Evolutionary conservation across 2,113 vertebrate species (phyloP).

Genomic region (Crotalus viridis): DNA sequence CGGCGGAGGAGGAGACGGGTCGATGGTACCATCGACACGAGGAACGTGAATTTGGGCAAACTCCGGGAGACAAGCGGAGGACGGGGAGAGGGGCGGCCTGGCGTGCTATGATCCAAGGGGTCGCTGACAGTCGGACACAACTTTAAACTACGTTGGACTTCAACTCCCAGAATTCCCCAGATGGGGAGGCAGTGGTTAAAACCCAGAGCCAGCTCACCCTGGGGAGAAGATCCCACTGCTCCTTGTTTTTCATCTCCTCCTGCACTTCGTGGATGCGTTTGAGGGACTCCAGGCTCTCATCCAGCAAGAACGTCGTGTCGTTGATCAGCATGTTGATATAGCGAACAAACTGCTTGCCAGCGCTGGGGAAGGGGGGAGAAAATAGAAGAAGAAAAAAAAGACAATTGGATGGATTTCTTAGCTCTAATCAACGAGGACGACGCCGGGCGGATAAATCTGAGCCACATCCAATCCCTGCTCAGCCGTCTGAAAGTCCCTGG

Average conservation of each 20-base stretch:
- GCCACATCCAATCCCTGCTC: not conserved
- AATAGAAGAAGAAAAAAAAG: fast-evolving
- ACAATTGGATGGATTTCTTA: slow-evolving; percentile 16
- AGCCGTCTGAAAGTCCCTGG: too few relatives aligned
- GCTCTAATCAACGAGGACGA: not conserved
- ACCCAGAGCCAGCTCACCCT: slow-evolving; percentile 76
- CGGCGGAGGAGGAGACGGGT: too few relatives aligned
- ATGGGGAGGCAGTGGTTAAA: too few relatives aligned
- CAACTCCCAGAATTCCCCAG: not conserved
- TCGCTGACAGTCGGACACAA: too few relatives aligned
- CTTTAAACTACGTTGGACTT: too few relatives aligned
- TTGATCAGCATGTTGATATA: slow-evolving; percentile 99
- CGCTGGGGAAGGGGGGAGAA: slow-evolving; percentile 70
- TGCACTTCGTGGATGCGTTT: slow-evolving; percentile 98
- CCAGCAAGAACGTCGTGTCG: slow-evolving; percentile 96
- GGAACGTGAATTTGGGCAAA: too few relatives aligned
- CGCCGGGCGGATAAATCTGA: not conserved
- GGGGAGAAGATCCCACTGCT: slow-evolving; percentile 94
- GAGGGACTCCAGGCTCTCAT: slow-evolving; percentile 95
- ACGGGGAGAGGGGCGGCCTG: too few relatives aligned
- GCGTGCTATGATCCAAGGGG: too few relatives aligned
- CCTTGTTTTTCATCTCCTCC: slow-evolving; percentile 98
- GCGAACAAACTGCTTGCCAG: slow-evolving; percentile 98
- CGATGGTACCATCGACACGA: too few relatives aligned
- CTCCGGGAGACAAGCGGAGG: too few relatives aligned